Evolutionary conservation across 2,797 vertebrate species (phyloP), one percentile per base, ranked within the genome.

Genomic region (Gymnoscopelus braueri): DNA sequence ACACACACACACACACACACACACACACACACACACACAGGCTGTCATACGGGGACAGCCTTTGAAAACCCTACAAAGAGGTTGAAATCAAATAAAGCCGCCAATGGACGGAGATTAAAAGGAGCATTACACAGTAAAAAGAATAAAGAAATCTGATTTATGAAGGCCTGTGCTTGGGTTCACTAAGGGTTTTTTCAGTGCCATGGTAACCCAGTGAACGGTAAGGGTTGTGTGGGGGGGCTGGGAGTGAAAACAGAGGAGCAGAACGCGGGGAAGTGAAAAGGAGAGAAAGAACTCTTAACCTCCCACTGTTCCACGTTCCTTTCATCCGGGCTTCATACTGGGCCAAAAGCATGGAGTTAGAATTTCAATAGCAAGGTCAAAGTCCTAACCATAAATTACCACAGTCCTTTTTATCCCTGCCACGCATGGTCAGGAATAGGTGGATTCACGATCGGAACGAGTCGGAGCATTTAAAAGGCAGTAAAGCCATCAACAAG

Each of bases 141-240:
- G 7, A 44, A 44, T 6, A 44, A 44, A 44, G 39, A 9, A 74
- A 82, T 77, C 73, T 78, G 88, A 92, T 92, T 94, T 85, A 89
- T 89, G 87, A 78, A 79, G 86, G 78, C 71, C 65, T 51, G 76
- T 58, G 71, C 19, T n/a, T n/a, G 64, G 69, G 79, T 90, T 83
- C 39, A 83, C 88, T 80, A 84, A 57, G 74, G 78, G 71, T 69
- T 67, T 73, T 75, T 86, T 67, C 63, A 83, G 84, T 89, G 79
- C 88, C 89, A 93, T 93, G 91, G 91, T 86, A 88, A 93, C 92
- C 54, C 67, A 84, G 74, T 83, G 82, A 90, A 32, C 84, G 66
- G 56, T 61, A 66, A 13, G 83, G 88, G 87, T 88, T 80, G 81
- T 77, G 82, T 2, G 39, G 6, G 39, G 6, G 39, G 39, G 39